These are phyloP conservation scores for Nomada lathburiana DNA, from an alignment of 2,888 invertebrate genomes.

Conservation along the genomic window DNA sequence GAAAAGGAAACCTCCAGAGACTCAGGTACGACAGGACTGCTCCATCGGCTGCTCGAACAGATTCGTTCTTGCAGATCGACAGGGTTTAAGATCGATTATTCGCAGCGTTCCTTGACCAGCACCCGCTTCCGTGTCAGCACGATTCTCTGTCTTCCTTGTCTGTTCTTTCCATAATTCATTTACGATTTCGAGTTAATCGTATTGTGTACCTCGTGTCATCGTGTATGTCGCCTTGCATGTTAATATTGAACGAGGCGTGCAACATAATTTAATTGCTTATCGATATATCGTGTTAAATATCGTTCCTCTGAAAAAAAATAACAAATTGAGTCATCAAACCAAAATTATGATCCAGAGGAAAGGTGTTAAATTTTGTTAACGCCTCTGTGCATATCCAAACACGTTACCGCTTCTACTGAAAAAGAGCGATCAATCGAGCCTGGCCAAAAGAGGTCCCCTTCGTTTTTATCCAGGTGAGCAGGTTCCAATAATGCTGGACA, in stretches of 20 bases:
- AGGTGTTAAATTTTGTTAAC: conserved; percentile 36
- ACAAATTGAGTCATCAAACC: background rate
- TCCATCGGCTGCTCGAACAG: conserved; percentile 35
- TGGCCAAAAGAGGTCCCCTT: background rate
- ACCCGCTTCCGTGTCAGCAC: conserved; percentile 12
- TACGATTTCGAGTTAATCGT: conserved; percentile 5
- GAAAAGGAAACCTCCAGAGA: conserved; percentile 86
- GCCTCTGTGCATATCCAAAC: conserved; percentile 10
- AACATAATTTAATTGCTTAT: conserved; percentile 9
- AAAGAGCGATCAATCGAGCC: background rate
- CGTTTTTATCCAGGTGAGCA: conserved; percentile 37
- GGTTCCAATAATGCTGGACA: conserved; percentile 13
- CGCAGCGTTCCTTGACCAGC: conserved; percentile 12
- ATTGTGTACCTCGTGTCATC: background rate
- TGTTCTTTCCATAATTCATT: background rate
- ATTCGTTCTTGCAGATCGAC: conserved; percentile 26
- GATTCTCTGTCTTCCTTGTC: background rate
- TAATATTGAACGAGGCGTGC: conserved; percentile 9
- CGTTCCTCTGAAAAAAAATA: background rate
- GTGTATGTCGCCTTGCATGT: conserved; percentile 15
- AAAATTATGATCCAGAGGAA: background rate
- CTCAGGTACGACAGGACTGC: conserved; percentile 64
- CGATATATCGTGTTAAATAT: background rate
- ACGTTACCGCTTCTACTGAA: conserved; percentile 21
- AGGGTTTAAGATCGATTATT: conserved; percentile 6